A percentile compares a stretch with the other conserved stretches of the same genome.
phyloP scores from a whole-genome alignment of 2,113 vertebrate species.

The Hippocampus guttulatus region DNA sequence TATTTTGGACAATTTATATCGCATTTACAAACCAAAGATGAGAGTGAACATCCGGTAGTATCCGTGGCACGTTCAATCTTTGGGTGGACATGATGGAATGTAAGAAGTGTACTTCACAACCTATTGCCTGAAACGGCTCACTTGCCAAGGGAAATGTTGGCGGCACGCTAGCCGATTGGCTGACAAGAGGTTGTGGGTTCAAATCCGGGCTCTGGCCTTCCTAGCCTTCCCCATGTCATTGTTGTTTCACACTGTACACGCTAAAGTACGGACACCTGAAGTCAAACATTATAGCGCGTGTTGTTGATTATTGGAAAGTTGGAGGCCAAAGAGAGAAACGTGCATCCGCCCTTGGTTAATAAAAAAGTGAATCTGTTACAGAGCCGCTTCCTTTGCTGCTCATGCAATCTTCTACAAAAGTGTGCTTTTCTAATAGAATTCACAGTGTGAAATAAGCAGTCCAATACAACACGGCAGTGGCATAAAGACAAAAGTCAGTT shows the following conservation, averaged over 20 bases:
- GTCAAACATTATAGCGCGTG: conserved; percentile 7
- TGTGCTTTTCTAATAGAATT: not conserved
- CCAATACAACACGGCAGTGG: not conserved
- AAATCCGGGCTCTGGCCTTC: no score
- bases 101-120: no score
- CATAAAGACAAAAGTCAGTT: not conserved
- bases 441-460: not conserved
- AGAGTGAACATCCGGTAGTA: not conserved
- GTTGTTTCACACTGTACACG: not conserved
- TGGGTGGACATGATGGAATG: not conserved
- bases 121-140: no score
- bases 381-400: not conserved
- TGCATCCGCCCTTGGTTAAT: not conserved
- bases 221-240: not conserved
- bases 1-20: not conserved
- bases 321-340: not conserved
- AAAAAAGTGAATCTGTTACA: not conserved
- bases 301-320: conserved; percentile 14
- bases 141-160: no score
- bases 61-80: not conserved
- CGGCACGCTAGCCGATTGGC: no score
- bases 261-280: not conserved
- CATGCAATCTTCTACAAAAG: not conserved
- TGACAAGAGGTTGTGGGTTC: no score
- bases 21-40: not conserved